phyloP scores from a whole-genome alignment of 2,113 vertebrate species.

The Platysternon megacephalum region DNA sequence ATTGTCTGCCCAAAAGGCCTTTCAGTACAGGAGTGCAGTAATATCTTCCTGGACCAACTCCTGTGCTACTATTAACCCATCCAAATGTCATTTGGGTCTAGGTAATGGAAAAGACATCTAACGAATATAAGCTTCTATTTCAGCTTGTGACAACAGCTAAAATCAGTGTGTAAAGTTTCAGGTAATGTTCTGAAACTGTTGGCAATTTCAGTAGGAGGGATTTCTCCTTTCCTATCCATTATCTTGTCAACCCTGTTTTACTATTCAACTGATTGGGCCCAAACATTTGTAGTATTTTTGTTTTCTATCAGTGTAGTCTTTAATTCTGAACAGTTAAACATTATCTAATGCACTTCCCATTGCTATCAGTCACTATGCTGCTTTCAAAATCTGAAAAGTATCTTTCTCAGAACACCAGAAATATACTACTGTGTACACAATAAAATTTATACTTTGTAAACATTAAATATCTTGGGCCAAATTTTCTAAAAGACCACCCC shows the following conservation, averaged over 20 bases:
- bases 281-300: neutral
- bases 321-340: neutral
- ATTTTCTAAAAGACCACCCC: neutral
- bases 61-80: neutral
- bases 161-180: neutral
- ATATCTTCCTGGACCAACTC: neutral
- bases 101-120: too few species aligned
- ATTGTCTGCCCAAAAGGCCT: neutral
- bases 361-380: neutral
- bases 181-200: neutral
- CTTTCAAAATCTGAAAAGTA: neutral
- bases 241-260: neutral
- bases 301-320: neutral
- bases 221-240: neutral
- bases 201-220: neutral
- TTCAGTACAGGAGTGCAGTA: neutral
- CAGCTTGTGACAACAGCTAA: neutral
- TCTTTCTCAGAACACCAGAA: neutral
- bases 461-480: too few species aligned
- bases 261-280: neutral
- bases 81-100: accelerated
- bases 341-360: neutral
- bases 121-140: accelerated
- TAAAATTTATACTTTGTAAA: neutral
- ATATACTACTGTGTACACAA: neutral